Evolutionary conservation across 2,113 vertebrate genomes (phyloP).

Genomic region (Clarias macrocephalus): DNA sequence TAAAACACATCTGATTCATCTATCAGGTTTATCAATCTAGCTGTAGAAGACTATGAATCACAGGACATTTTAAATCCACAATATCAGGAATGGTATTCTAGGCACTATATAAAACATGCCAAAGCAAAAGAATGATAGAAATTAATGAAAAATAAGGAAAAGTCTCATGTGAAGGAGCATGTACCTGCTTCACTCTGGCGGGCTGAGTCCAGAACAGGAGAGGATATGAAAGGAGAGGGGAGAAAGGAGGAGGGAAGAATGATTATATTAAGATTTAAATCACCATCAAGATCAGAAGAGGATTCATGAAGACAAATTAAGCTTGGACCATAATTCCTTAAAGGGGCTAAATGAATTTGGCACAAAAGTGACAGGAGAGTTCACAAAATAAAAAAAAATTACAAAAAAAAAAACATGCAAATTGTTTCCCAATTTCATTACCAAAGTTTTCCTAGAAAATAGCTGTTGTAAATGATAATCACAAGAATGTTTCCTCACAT

Average conservation of each 20-base stretch:
- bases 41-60: not conserved
- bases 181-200: constrained; percentile 87
- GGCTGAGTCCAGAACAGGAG: constrained; percentile 75
- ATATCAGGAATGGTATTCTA: constrained; percentile 27
- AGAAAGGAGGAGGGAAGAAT: constrained; percentile 40
- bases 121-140: constrained; percentile 17
- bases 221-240: constrained; percentile 61
- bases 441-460: not conserved
- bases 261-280: constrained; percentile 57
- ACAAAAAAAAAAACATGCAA: too few species aligned
- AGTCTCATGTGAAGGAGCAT: constrained; percentile 58
- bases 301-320: constrained; percentile 36
- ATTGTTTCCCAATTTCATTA: not conserved
- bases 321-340: not conserved
- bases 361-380: not conserved
- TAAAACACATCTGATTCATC: not conserved
- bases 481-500: not conserved
- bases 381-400: too few species aligned
- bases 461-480: not conserved
- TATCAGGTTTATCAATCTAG: not conserved
- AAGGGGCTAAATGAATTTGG: not conserved
- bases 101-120: not conserved
- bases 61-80: not conserved
- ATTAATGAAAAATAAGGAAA: not conserved
- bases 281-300: constrained; percentile 49